Percentiles rank a stretch among this genome's conserved stretches.
These are phyloP conservation scores for Balaeniceps rex DNA, from an alignment of 2,113 vertebrate species.

Conservation along the genomic window DNA sequence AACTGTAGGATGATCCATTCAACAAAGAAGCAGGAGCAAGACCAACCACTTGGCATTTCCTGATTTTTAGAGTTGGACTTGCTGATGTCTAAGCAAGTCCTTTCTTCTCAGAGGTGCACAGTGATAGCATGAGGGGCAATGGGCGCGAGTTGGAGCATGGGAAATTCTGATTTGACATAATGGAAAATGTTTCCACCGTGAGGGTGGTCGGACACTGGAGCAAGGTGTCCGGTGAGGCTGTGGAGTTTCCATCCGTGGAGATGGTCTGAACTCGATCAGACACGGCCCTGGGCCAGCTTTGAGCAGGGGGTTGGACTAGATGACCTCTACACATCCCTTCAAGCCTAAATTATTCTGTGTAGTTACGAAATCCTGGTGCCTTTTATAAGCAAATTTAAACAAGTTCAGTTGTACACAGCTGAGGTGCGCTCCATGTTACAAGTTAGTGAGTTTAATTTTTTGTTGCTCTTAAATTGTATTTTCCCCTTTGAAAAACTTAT, in stretches of 20 bases:
- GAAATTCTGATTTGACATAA: not conserved
- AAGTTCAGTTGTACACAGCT: not conserved
- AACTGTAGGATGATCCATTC: not conserved
- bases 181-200: not conserved
- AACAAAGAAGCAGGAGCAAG: not conserved
- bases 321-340: not conserved
- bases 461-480: not conserved
- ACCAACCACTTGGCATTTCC: not conserved
- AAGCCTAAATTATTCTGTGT: not conserved
- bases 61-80: not conserved
- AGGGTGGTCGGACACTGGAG: not conserved
- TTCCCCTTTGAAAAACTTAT: not conserved
- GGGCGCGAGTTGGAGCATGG: accelerated
- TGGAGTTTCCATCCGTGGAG: not conserved
- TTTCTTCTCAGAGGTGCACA: not conserved
- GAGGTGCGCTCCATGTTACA: not conserved
- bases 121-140: accelerated
- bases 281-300: not conserved
- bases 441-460: not conserved
- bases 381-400: not conserved
- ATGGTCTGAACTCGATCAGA: not conserved
- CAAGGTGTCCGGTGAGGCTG: not conserved
- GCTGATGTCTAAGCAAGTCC: not conserved
- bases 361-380: not conserved
- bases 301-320: not conserved